Evolutionary conservation across 1,140 invertebrate genomes (phyloP).

Genomic region (Thaumetopoea pityocampa): DNA sequence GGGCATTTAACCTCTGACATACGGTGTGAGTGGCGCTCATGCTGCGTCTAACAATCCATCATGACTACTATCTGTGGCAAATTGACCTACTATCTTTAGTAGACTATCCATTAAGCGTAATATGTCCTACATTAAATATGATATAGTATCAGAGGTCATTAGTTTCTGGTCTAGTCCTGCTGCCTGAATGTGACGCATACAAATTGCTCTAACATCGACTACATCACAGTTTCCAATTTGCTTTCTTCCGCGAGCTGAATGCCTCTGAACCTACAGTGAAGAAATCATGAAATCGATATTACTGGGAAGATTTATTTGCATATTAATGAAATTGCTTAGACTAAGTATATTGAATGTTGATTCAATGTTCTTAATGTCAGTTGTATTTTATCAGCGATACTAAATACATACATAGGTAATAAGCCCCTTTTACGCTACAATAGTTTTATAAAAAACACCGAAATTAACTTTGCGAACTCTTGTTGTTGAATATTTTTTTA

Average conservation of each 20-base stretch:
- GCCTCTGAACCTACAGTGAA: conserved; percentile 30
- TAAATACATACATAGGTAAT: background rate
- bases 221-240: conserved; percentile 61
- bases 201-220: conserved; percentile 44
- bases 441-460: too few species aligned
- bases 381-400: background rate
- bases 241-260: conserved; percentile 40
- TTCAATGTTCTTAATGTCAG: conserved; percentile 1
- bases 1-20: conserved; percentile 67
- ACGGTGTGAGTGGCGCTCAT: conserved; percentile 52
- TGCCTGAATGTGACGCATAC: conserved; percentile 54
- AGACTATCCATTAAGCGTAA: conserved; percentile 28
- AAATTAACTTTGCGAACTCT: too few species aligned
- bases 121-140: conserved; percentile 3
- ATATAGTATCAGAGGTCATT: conserved; percentile 3
- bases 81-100: conserved; percentile 54
- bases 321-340: conserved; percentile 16
- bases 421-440: too few species aligned
- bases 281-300: conserved; percentile 33
- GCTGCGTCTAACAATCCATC: conserved; percentile 62
- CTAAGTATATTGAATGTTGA: background rate
- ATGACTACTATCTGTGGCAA: conserved; percentile 58
- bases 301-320: conserved; percentile 36
- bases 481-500: too few species aligned
- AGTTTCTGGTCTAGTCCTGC: conserved; percentile 19